Evolutionary conservation across 2,113 vertebrate genomes (phyloP).

Genomic region (Tichodroma muraria): DNA sequence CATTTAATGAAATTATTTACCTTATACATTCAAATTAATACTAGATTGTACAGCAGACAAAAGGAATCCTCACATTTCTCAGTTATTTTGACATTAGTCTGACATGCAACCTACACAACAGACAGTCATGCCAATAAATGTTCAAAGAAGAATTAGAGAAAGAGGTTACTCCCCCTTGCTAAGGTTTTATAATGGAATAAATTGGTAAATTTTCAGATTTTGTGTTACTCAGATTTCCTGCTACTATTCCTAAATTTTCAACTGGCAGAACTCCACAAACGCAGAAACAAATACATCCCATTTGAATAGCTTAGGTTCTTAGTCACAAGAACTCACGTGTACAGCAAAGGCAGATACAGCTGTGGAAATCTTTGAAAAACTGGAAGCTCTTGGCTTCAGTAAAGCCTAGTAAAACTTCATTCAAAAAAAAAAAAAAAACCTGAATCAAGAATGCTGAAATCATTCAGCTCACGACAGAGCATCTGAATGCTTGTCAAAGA

Average conservation of each 20-base stretch:
- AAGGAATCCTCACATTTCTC: background rate
- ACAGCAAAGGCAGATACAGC: background rate
- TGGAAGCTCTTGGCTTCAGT: background rate
- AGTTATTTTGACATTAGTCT: background rate
- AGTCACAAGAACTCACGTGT: background rate
- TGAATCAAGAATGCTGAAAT: background rate
- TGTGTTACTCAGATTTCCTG: background rate
- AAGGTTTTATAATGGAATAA: background rate
- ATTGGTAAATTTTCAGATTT: background rate
- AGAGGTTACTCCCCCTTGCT: background rate
- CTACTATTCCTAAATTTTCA: background rate
- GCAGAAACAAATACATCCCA: background rate
- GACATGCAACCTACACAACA: background rate
- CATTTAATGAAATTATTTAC: background rate
- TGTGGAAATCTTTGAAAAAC: background rate
- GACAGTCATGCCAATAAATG: background rate
- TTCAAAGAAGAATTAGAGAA: background rate
- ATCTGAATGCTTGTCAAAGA: background rate
- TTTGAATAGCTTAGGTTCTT: background rate
- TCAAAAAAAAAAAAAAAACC: background rate
- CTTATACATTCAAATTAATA: background rate
- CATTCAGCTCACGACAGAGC: background rate
- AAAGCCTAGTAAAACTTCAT: background rate
- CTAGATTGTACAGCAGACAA: background rate
- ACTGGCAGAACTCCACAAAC: background rate